Conservation (phyloP, 2,888 invertebrate species). For the Lathronympha strigana region DNA sequence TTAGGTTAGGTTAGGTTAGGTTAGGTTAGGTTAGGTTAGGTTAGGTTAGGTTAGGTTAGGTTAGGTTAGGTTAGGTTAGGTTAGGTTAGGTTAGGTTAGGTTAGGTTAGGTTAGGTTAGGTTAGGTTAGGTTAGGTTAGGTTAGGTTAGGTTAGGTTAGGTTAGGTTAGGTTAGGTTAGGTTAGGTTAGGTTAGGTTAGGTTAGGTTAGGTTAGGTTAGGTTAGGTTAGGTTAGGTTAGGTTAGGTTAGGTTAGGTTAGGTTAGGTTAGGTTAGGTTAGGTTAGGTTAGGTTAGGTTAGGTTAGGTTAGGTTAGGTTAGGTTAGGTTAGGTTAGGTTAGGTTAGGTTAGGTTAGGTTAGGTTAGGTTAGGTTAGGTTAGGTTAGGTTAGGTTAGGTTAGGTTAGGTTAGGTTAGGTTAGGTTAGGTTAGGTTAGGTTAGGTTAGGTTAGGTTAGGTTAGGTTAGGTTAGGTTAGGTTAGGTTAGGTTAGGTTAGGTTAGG, state of each 20-base stretch:
- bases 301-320: constrained; percentile 44
- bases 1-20: constrained; percentile 10
- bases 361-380: constrained; percentile 41
- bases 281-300: constrained; percentile 36
- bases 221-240: constrained; percentile 48
- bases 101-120: constrained; percentile 27
- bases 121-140: constrained; percentile 27
- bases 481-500: constrained; percentile 40
- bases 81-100: constrained; percentile 27
- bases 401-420: constrained; percentile 37
- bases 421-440: constrained; percentile 41
- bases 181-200: constrained; percentile 47
- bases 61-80: constrained; percentile 20
- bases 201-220: constrained; percentile 49
- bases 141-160: constrained; percentile 27
- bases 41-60: constrained; percentile 16
- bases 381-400: constrained; percentile 44
- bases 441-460: constrained; percentile 43
- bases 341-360: constrained; percentile 45
- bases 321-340: constrained; percentile 45
- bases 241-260: constrained; percentile 47
- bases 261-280: constrained; percentile 45
- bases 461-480: constrained; percentile 42
- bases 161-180: constrained; percentile 31
- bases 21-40: constrained; percentile 11